Percentiles rank a stretch among this genome's conserved stretches.
Conservation (phyloP, 1,140 invertebrate species). For the Cheumatopsyche charites region DNA sequence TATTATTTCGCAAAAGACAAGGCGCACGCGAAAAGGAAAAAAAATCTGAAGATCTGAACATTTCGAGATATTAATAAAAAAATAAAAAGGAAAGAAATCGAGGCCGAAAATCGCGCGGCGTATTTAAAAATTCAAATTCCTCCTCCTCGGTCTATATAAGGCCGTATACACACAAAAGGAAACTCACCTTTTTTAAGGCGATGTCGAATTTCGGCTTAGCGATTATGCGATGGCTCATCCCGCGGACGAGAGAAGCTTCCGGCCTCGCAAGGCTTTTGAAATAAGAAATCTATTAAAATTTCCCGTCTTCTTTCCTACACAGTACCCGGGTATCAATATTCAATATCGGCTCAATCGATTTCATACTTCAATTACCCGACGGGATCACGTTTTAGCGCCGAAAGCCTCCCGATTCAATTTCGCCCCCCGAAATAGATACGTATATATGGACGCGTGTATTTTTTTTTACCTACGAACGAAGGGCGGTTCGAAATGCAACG, state of each 20-base stretch:
- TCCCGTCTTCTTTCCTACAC: not conserved
- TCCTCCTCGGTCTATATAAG: too few species aligned
- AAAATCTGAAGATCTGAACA: too few species aligned
- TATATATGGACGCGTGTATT: constrained; percentile 3
- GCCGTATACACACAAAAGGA: too few species aligned
- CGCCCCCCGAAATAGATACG: constrained; percentile 8
- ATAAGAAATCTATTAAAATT: constrained; percentile 34
- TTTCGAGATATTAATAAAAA: too few species aligned
- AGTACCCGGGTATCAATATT: constrained; percentile 23
- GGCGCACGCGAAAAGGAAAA: too few species aligned
- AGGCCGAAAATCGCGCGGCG: too few species aligned
- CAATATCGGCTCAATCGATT: constrained; percentile 38
- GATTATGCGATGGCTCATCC: constrained; percentile 13
- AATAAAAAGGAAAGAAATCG: too few species aligned
- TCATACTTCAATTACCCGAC: constrained; percentile 36
- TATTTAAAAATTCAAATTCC: too few species aligned
- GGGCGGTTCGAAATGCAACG: constrained; percentile 29
- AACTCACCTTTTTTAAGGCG: too few species aligned
- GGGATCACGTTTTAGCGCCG: constrained; percentile 16
- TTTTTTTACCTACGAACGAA: constrained; percentile 19
- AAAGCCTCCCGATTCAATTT: constrained; percentile 35
- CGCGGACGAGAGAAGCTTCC: not conserved
- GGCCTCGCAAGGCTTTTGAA: constrained; percentile 3
- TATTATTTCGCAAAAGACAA: too few species aligned
- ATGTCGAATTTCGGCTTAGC: constrained; percentile 3